Conservation (phyloP, 2,888 invertebrate genomes). For the Acrobasis consociella region DNA sequence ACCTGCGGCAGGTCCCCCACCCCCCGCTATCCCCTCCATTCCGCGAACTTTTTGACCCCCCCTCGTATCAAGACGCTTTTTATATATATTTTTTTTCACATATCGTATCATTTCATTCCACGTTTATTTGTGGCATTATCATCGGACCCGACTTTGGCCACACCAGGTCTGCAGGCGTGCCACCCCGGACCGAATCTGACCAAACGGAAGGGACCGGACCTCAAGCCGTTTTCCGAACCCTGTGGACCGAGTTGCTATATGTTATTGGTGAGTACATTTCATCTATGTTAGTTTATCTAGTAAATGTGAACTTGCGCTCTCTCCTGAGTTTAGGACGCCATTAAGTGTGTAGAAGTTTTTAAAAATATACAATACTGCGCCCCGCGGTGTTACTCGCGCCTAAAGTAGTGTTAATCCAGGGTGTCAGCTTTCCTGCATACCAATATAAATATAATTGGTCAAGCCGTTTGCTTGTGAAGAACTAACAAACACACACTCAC, state of each 20-base stretch:
- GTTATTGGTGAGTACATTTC: slow-evolving; percentile 85
- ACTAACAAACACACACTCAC: too few species aligned
- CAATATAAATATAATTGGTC: too few species aligned
- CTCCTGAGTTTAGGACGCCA: background rate
- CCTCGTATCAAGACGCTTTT: background rate
- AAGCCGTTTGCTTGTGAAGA: too few species aligned
- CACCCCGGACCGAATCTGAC: slow-evolving; percentile 95
- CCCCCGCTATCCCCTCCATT: too few species aligned
- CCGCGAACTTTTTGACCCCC: too few species aligned
- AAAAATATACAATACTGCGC: too few species aligned
- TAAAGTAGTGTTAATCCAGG: too few species aligned
- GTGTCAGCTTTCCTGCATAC: too few species aligned
- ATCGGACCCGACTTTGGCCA: background rate
- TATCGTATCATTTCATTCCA: background rate
- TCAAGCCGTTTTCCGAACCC: slow-evolving; percentile 92
- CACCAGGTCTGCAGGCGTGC: slow-evolving; percentile 91
- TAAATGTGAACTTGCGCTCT: too few species aligned
- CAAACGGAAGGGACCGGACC: slow-evolving; percentile 93
- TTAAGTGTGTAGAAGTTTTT: too few species aligned
- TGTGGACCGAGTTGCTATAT: slow-evolving; percentile 95
- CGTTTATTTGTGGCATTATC: background rate
- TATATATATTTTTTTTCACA: background rate
- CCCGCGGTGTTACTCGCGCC: too few species aligned
- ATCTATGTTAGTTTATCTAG: background rate
- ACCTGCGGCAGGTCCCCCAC: too few species aligned